Base-by-base conservation (phyloP, 2,888 invertebrate species). In the Ischnura elegans region DNA sequence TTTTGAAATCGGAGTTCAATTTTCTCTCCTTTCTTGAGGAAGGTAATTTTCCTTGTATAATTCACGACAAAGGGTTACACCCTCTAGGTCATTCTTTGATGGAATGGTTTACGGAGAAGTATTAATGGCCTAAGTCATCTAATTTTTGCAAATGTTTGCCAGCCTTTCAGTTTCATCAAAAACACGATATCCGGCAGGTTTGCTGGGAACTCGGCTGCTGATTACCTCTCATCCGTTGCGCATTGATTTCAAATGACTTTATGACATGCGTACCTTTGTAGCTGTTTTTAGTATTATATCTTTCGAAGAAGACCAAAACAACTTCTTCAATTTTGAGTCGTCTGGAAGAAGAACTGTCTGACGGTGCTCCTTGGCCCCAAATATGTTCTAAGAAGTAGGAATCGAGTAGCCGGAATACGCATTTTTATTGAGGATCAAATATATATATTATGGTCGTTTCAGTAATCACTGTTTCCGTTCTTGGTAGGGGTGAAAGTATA, bases 401-500 rank as follows among this genome's bases (percentile, higher is more conserved):
- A 3, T 29, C 29, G 16, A 76, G 10, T 36, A 16, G 76, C 29
- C 36, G 76, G 76, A 76, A 76, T 29, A 13, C 29, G 76, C 76
- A 76, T 76, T 76, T 76, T 76, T 76, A 76, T 76, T 76, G 36
- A 16, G 76, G 36, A 36, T 61, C 19, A 29, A 76, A 76, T 36
- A 36, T 76, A 76, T 76, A 76, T 76, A 76, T 76, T 29, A 76
- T 36, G 76, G 76, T 36, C 76, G 36, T 76, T 76, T 36, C 76
- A 76, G 1, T 76, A 76, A 76, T 76, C 29, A 36, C n/a, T 5
- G 76, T 36, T 76, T 76, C 76, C 76, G 36, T 36, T 76, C 76
- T 0, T 6, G 36, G 76, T 76, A 29, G 76, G 36, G 25, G 36
- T 36, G 25, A 76, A 36, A n/a, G 25, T 5, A 3, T 76, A 25